Evolutionary conservation across 1,140 invertebrate species (phyloP), one percentile per base, ranked within the genome.

Genomic region (Phthorimaea operculella): DNA sequence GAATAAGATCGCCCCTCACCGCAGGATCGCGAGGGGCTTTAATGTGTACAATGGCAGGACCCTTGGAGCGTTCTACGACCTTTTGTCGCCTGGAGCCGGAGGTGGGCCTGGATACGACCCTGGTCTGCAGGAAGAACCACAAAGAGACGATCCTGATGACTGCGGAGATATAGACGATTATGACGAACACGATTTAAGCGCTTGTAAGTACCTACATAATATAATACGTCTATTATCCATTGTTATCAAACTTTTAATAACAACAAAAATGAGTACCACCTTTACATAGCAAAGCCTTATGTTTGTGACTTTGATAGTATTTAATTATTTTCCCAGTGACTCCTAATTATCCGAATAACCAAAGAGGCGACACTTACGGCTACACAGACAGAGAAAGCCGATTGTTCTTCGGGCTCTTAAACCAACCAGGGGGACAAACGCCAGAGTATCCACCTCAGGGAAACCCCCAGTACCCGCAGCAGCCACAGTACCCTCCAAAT

Each of bases 151-250:
- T 7, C 62, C 70, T 0, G 68, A 74, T 51, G 79, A 84, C 51
- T 84, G 81, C 49, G 81, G 79, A 0, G 76, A 79, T 44, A 82
- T 84, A 39, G 81, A 79, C 39, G 79, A 82, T 63, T 82, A 84
- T 49, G 78, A 84, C 28, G 79, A 84, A 72, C 79, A 73, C 18
- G 78, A 84, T 68, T 57, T 84, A 4, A 76, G 78, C 57, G 75
- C 78, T 51, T 49, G 79, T 83, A 57, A 69, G 70, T 62, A 12
- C 28, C 10, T 42, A 17, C n/a, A 14, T 36, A 28, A 28, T 28
- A 2, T 4, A 28, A 4, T 28, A 28, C n/a, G n/a, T 28, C 21
- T 28, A 28, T 6, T 28, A n/a, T 28, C 21, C 6, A 28, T 42
- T 48, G n/a, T 52, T 47, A 33, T 34, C 6, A 28, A 28, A 28